Evolutionary conservation across 2,888 invertebrate genomes (phyloP), one percentile per base, ranked within the genome.

Genomic region (Melanostoma mellinum): DNA sequence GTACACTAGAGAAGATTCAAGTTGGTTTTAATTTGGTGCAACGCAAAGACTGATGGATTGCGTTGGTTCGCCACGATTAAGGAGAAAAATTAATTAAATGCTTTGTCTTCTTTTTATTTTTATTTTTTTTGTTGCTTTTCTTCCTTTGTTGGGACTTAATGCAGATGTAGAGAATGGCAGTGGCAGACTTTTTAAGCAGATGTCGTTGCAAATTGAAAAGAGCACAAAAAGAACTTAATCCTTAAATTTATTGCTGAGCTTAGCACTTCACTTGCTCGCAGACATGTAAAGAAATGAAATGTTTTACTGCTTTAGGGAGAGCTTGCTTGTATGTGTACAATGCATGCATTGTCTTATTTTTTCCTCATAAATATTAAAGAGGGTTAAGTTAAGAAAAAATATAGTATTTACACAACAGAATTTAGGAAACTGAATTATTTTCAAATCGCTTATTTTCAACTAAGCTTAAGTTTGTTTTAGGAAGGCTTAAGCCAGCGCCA

Each of bases 211-310:
- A 61, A 61, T 61, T 36, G 61, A 46, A 46, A 61, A 8, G 35
- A 44, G 8, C 35, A 20, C 6, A 8, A 36, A 46, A 46, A 10
- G 5, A 46, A 2, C 9, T 30, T 6, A 61, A 20, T 63, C 30
- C n/a, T 48, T 38, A n/a, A 63, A 48, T 50, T 63, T 50, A 63
- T 63, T 63, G 63, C 38, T 50, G 32, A 20, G 63, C n/a, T 50
- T 63, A 63, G 50, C 38, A 42, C 10, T 61, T 46, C 35, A 46
- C 4, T 61, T 46, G 33, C 46, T 8, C 35, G 46, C 36, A 20
- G 61, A 20, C 44, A 61, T 46, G 20, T 20, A 20, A 0, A 20
- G 20, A 20, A 20, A 20, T 20, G 20, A 20, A 20, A 20, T 20
- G 20, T 20, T 20, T 20, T 1, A 20, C 20, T 20, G 20, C 20